phyloP scores from a whole-genome alignment of 2,888 invertebrate species.

The Hypselothyrea guttata region DNA sequence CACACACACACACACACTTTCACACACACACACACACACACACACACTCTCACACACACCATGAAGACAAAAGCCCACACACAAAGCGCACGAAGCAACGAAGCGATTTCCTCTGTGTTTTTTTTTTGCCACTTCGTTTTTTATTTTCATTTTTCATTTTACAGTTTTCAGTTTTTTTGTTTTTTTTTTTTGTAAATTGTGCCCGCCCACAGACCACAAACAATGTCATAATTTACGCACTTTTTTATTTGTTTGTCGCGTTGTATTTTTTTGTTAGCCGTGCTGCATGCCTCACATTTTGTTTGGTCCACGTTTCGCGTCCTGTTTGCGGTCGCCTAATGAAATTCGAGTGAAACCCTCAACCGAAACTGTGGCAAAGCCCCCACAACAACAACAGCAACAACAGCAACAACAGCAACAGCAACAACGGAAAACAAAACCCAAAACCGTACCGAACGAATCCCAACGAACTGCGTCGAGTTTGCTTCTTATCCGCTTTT shows the following conservation, averaged over 20 bases:
- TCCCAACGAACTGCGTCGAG: neutral
- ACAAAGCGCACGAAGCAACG: slow-evolving; percentile 36
- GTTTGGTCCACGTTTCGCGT: slow-evolving; percentile 41
- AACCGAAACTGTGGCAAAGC: slow-evolving; percentile 42
- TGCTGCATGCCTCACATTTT: slow-evolving; percentile 53
- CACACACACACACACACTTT: slow-evolving; percentile 11
- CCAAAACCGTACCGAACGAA: slow-evolving; percentile 21
- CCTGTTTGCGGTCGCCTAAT: slow-evolving; percentile 54
- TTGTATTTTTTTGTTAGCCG: no score
- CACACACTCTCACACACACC: slow-evolving; percentile 18
- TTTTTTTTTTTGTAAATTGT: no score
- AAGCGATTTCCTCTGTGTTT: slow-evolving; percentile 41
- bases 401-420: no score
- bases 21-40: slow-evolving; percentile 22
- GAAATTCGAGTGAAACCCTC: slow-evolving; percentile 59
- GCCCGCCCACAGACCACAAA: slow-evolving; percentile 13
- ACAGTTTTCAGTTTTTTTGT: no score
- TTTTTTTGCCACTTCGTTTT: no score
- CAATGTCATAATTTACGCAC: slow-evolving; percentile 75
- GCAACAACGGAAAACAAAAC: slow-evolving; percentile 1
- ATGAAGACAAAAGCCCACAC: slow-evolving; percentile 20
- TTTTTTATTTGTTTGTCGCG: slow-evolving; percentile 55
- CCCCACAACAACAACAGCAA: neutral
- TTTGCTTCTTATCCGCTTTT: slow-evolving; percentile 1
- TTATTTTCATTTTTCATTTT: slow-evolving; percentile 22